A percentile compares a stretch with the other conserved stretches of the same genome.
Conservation (phyloP, 2,797 vertebrate species). For the Myripristis jacobus region DNA sequence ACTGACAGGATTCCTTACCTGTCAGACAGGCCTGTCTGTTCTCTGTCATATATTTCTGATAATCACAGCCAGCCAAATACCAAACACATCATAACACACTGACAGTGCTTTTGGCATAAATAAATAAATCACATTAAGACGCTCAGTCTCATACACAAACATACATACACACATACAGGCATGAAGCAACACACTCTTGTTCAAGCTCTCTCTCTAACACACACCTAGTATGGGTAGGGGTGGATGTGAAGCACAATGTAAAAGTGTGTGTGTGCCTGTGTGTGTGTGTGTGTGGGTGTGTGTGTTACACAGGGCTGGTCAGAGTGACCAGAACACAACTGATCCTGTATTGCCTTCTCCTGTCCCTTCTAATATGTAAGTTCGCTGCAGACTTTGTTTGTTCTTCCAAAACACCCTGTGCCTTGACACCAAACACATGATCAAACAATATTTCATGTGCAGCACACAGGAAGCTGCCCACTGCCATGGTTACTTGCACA, state of each 20-base stretch:
- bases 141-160: background rate
- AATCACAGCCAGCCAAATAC: background rate
- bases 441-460: background rate
- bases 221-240: background rate
- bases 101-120: background rate
- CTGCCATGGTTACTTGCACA: background rate
- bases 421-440: slow-evolving; percentile 19
- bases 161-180: background rate
- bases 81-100: slow-evolving; percentile 12
- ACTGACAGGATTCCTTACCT: slow-evolving; percentile 30
- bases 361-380: slow-evolving; percentile 82
- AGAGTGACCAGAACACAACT: slow-evolving; percentile 72
- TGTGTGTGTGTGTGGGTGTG: slow-evolving; percentile 22
- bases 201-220: background rate
- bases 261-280: slow-evolving; percentile 3
- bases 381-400: slow-evolving; percentile 47
- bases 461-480: background rate
- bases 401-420: slow-evolving; percentile 25
- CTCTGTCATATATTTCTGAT: slow-evolving; percentile 15
- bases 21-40: slow-evolving; percentile 32
- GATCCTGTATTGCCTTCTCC: slow-evolving; percentile 71
- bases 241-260: background rate
- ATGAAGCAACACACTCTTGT: background rate
- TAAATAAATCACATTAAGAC: background rate
- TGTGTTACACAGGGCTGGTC: slow-evolving; percentile 68